Base-by-base conservation (phyloP, 2,888 invertebrate genomes). In the Aspidapion aeneum region DNA sequence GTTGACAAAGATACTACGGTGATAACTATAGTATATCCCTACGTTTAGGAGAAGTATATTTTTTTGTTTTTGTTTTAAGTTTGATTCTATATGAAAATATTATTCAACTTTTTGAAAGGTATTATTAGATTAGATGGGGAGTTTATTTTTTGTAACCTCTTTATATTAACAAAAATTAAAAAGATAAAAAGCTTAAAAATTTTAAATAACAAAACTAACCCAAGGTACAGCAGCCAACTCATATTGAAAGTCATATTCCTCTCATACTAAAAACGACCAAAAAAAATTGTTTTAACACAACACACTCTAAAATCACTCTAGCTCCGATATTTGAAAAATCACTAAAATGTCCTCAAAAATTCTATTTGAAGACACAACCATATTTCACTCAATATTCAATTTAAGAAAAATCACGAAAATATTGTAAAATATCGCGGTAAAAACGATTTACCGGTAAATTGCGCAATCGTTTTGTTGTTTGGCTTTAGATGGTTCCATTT, bases 171-270 rank as follows among this genome's bases (percentile, higher is more conserved):
- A n/a, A n/a, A n/a, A n/a, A n/a, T n/a, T n/a, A n/a, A n/a, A n/a
- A n/a, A n/a, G n/a, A n/a, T n/a, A n/a, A n/a, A n/a, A n/a, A 35
- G 12, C 35, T 35, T 35, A 35, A 35, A 35, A 3, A 35, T 35
- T n/a, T n/a, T 35, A 35, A 35, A 35, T 7, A 52, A 19, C 3
- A 52, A 52, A 5, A 19, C 72, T 67, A 62, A 74, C 78, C 79
- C 79, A 79, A 65, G 79, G 79, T 63, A 79, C 72, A 59, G 75
- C 74, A 22, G 70, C 72, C 65, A 79, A 66, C 69, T 80, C 79
- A 66, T 77, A 74, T 18, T 71, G 66, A 69, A 79, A 80, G 69
- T 78, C 74, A 64, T 80, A 79, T 48, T 76, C 72, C 56, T 72
- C 71, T 64, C 70, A 69, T 73, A 74, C 75, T 18, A 35, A 35